Evolutionary conservation across 92 coral and sea anemone species (phyloP).

Genomic region (Epizoanthus rinbou): DNA sequence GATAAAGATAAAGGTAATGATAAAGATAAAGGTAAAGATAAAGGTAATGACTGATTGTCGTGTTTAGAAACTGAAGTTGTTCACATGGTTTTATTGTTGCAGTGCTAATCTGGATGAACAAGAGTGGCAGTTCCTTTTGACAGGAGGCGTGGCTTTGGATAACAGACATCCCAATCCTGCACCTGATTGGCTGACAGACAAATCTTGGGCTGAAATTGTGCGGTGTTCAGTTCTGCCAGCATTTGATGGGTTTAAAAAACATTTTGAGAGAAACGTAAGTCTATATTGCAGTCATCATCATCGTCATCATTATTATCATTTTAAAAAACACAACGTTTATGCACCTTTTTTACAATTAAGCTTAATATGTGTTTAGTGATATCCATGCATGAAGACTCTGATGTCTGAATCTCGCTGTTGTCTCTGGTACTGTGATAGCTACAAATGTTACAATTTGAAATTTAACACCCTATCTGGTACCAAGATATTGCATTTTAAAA

Average conservation of each 20-base stretch:
- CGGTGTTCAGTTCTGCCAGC: constrained; percentile 86
- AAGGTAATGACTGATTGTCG: not conserved
- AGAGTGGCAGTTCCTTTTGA: constrained; percentile 95
- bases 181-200: constrained; percentile 92
- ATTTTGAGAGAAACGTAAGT: constrained; percentile 87
- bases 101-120: constrained; percentile 91
- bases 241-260: constrained; percentile 79
- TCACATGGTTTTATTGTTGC: not conserved
- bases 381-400: no score
- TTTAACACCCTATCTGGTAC: no score
- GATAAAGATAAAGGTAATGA: no score
- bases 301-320: no score
- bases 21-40: no score
- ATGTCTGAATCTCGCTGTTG: no score
- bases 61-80: not conserved
- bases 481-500: no score
- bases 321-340: no score
- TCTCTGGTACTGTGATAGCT: no score
- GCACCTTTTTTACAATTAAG: no score
- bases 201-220: constrained; percentile 99
- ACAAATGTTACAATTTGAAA: no score
- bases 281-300: not conserved
- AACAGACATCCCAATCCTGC: constrained; percentile 94
- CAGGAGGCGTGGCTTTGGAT: constrained; percentile 97
- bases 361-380: no score